Percentiles rank a stretch among this genome's conserved stretches.
phyloP scores from a whole-genome alignment of 1,140 invertebrate species.

The Neuroterus valhalla region DNA sequence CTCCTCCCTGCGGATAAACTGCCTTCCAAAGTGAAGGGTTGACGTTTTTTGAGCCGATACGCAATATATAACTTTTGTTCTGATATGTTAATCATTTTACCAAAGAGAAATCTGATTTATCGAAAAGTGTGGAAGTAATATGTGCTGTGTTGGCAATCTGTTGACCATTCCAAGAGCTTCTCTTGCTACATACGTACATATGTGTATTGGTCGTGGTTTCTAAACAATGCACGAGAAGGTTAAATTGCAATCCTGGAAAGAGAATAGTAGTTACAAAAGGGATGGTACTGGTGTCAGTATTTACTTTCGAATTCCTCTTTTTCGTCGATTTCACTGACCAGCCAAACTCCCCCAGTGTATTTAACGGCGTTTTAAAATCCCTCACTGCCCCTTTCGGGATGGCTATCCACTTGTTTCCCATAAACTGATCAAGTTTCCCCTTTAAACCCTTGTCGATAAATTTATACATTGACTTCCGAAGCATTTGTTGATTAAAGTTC shows the following conservation, averaged over 20 bases:
- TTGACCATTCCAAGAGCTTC: background rate
- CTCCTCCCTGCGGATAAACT: too few relatives aligned
- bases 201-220: background rate
- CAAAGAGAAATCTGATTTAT: background rate
- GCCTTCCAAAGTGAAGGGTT: too few relatives aligned
- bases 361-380: background rate
- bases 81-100: background rate
- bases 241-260: slow-evolving; percentile 1
- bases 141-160: background rate
- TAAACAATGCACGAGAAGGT: background rate
- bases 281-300: background rate
- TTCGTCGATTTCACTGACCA: slow-evolving; percentile 6
- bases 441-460: background rate
- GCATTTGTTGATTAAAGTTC: slow-evolving; percentile 59
- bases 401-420: background rate
- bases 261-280: background rate
- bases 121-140: background rate
- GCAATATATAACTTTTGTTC: background rate
- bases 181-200: background rate
- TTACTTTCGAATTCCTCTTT: background rate
- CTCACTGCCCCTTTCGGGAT: background rate
- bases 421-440: background rate
- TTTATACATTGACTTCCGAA: background rate
- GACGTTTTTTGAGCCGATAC: too few relatives aligned
- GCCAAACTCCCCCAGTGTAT: background rate